Evolutionary conservation across 2,113 vertebrate genomes (phyloP).

Genomic region (Prunella himalayana): DNA sequence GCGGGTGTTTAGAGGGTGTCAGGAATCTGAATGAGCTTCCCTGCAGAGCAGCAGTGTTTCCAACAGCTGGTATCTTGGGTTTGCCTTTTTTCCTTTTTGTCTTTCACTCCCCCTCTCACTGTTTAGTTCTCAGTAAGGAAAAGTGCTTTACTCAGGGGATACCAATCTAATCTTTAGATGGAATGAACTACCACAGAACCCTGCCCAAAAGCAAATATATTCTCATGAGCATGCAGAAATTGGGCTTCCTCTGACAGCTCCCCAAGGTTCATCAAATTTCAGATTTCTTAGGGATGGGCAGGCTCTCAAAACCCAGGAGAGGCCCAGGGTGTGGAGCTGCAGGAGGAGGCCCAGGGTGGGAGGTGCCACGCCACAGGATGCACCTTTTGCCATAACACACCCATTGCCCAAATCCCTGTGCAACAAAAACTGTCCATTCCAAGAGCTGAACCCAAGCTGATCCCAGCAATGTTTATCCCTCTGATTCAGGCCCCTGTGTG

Average conservation of each 20-base stretch:
- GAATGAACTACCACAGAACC: neutral
- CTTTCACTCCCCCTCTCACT: neutral
- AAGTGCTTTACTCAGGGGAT: neutral
- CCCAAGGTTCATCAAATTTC: neutral
- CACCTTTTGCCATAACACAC: neutral
- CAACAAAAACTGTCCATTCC: neutral
- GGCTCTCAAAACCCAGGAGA: neutral
- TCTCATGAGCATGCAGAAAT: neutral
- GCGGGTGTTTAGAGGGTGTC: neutral
- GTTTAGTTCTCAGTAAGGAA: neutral
- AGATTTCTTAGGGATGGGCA: neutral
- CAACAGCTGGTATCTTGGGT: neutral
- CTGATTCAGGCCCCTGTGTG: constrained; percentile 25
- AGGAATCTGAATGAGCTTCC: neutral
- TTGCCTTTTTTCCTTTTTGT: neutral
- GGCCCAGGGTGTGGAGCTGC: neutral
- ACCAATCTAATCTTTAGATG: neutral
- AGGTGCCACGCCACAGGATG: neutral
- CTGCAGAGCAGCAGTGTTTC: neutral
- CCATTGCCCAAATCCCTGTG: neutral
- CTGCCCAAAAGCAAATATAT: neutral
- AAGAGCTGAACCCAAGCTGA: neutral
- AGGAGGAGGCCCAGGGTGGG: neutral
- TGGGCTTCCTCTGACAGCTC: neutral
- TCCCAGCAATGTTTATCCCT: neutral